These are phyloP conservation scores for Synergus japonicus DNA, from an alignment of 2,888 invertebrate species.

Conservation along the genomic window DNA sequence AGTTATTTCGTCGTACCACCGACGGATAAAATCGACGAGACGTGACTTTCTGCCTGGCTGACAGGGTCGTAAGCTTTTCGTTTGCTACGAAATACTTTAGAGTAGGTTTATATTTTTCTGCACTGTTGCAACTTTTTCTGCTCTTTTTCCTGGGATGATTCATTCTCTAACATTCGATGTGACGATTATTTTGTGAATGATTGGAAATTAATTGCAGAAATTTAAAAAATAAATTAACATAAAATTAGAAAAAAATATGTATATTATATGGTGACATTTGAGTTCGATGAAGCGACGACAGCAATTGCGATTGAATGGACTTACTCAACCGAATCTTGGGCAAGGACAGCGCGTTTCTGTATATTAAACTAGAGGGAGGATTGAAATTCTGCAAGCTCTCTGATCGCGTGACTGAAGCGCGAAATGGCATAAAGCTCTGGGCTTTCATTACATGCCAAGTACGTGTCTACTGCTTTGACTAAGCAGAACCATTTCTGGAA, in stretches of 20 bases:
- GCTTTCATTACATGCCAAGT: neutral
- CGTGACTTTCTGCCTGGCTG: slow-evolving; percentile 65
- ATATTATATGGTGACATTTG: neutral
- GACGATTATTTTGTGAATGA: neutral
- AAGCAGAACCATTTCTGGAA: neutral
- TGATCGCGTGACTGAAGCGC: neutral
- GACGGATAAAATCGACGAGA: slow-evolving; percentile 63
- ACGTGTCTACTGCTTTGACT: too few species aligned
- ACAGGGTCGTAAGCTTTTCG: slow-evolving; percentile 36
- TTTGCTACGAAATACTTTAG: slow-evolving; percentile 15
- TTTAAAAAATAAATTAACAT: neutral
- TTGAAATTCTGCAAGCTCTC: neutral
- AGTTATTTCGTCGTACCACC: slow-evolving; percentile 56
- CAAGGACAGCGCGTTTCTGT: neutral
- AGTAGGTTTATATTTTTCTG: slow-evolving; percentile 45
- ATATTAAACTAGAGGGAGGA: neutral
- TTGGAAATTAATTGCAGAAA: slow-evolving; percentile 1
- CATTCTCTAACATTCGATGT: neutral
- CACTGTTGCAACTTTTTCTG: slow-evolving; percentile 42
- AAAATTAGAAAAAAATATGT: neutral
- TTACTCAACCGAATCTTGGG: neutral
- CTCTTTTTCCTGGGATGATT: slow-evolving; percentile 9
- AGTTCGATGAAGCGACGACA: neutral
- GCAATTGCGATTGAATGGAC: neutral
- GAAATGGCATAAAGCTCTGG: neutral